phyloP scores from a whole-genome alignment of 53 echinoderm and acorn worm species.

The Pentamera pediparva region DNA sequence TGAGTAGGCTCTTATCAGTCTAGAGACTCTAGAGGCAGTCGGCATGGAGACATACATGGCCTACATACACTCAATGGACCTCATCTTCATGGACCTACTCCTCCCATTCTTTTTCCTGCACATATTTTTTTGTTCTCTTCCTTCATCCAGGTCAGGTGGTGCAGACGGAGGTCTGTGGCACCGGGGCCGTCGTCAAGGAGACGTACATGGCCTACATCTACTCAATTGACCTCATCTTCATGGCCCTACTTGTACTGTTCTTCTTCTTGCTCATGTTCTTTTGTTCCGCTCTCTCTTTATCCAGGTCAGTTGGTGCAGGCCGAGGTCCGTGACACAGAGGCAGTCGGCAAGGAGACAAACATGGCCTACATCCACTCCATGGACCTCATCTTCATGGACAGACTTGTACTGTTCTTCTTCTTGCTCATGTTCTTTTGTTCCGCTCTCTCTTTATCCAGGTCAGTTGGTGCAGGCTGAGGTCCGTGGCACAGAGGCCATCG shows the following conservation, averaged over 20 bases:
- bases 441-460: constrained; percentile 17
- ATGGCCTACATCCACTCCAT: constrained; percentile 68
- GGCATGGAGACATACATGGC: constrained; percentile 62
- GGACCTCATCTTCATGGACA: constrained; percentile 64
- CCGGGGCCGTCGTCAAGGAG: constrained; percentile 46
- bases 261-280: constrained; percentile 58
- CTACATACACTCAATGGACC: constrained; percentile 68
- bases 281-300: background rate
- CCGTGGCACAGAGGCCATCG: constrained; percentile 48
- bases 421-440: constrained; percentile 69
- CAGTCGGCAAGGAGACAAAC: constrained; percentile 74
- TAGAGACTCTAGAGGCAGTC: too few species aligned
- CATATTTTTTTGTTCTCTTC: constrained; percentile 56
- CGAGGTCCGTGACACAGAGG: constrained; percentile 48
- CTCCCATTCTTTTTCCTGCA: constrained; percentile 51
- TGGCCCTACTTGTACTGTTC: constrained; percentile 51
- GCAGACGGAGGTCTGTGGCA: constrained; percentile 35
- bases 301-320: constrained; percentile 55
- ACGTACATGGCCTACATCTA: constrained; percentile 70
- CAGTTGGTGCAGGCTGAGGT: constrained; percentile 58
- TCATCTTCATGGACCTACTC: constrained; percentile 54
- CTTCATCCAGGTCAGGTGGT: constrained; percentile 60
- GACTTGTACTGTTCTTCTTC: constrained; percentile 62
- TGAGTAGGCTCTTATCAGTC: constrained; percentile 27
- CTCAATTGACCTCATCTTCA: constrained; percentile 61